These are phyloP conservation scores for Hippocampus mohnikei DNA, from an alignment of 2,113 vertebrate genomes.

Conservation along the genomic window DNA sequence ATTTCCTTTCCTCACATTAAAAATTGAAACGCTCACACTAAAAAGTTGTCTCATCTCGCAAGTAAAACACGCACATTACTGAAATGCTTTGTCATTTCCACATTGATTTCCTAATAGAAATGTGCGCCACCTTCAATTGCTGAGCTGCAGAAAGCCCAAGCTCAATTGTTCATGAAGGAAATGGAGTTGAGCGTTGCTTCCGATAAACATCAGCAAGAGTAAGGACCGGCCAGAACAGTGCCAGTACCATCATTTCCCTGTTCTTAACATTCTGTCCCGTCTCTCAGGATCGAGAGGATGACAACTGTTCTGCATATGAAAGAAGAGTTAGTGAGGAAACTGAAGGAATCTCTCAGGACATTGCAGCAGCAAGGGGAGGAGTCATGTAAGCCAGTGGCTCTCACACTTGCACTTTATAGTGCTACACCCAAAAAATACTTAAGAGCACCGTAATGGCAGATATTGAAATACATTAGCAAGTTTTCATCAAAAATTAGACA, in stretches of 20 bases:
- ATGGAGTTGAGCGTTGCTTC: constrained; percentile 74
- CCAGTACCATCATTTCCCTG: background rate
- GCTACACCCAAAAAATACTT: no score
- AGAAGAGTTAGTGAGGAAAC: constrained; percentile 73
- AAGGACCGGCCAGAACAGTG: constrained; percentile 41
- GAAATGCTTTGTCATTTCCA: background rate
- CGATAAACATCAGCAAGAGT: constrained; percentile 76
- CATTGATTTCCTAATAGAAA: constrained; percentile 39
- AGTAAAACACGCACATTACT: background rate
- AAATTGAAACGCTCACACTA: no score
- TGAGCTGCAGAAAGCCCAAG: constrained; percentile 78
- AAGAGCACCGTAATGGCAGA: no score
- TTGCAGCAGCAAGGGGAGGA: constrained; percentile 73
- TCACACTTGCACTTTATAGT: background rate
- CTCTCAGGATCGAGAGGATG: constrained; percentile 59
- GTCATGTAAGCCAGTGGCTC: constrained; percentile 70
- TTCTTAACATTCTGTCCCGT: background rate
- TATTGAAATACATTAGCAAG: no score
- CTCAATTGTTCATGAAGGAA: constrained; percentile 75
- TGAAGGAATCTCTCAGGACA: constrained; percentile 80
- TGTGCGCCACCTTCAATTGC: constrained; percentile 67
- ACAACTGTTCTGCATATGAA: constrained; percentile 69
- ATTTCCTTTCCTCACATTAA: no score
- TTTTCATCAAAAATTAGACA: no score
- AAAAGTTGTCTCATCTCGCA: no score